A percentile compares a stretch with the other conserved stretches of the same genome.
Conservation (phyloP, 2,113 vertebrate species). For the Dicerorhinus sumatrensis region DNA sequence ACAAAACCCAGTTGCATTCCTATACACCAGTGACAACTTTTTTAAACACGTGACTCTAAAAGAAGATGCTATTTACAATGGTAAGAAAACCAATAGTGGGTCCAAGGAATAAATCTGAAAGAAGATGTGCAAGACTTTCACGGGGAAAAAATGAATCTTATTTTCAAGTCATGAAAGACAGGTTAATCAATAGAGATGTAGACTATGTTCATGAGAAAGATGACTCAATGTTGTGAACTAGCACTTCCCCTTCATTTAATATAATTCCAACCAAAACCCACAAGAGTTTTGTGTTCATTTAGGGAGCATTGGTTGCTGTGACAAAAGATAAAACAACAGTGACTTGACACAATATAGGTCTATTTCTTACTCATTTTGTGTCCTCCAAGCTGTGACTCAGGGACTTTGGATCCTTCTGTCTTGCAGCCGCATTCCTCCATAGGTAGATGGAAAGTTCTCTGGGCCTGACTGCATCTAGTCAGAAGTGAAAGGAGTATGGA, state of each 20-base stretch:
- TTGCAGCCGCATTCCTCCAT: neutral
- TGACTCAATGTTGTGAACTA: neutral
- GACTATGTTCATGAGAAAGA: neutral
- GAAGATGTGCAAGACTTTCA: neutral
- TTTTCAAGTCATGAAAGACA: neutral
- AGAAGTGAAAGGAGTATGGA: neutral
- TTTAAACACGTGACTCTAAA: neutral
- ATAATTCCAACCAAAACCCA: neutral
- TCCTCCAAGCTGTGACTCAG: neutral
- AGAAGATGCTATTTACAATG: neutral
- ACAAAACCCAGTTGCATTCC: neutral
- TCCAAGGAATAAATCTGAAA: neutral
- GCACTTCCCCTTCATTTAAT: neutral
- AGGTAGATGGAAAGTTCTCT: neutral
- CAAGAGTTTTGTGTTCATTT: neutral
- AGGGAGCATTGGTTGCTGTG: no score
- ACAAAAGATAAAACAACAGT: neutral
- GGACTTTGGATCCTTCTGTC: neutral
- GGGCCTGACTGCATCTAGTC: neutral
- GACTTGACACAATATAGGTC: neutral
- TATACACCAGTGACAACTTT: neutral
- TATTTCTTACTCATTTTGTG: neutral
- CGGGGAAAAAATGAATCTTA: neutral
- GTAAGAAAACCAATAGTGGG: neutral
- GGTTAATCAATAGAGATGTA: neutral